Percentiles rank a stretch among this genome's conserved stretches.
Evolutionary conservation across 2,888 invertebrate species (phyloP).

Genomic region (Luperina testacea): DNA sequence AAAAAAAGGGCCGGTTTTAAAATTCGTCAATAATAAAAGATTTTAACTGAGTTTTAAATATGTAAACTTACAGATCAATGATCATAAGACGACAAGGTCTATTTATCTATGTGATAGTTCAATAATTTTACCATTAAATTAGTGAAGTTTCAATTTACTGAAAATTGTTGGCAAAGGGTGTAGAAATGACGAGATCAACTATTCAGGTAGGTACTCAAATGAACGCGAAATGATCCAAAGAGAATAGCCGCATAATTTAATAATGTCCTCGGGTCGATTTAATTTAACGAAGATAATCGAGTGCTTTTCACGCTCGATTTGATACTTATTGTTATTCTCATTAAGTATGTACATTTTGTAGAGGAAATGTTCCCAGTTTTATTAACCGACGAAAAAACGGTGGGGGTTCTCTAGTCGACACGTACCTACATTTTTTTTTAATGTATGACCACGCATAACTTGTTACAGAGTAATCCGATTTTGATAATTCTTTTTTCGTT

Average conservation of each 20-base stretch:
- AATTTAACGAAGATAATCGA: constrained; percentile 6
- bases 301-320: constrained; percentile 35
- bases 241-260: constrained; percentile 27
- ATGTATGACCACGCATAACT: too few relatives aligned
- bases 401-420: too few relatives aligned
- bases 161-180: not conserved
- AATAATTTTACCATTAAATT: not conserved
- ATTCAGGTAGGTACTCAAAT: not conserved
- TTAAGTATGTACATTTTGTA: not conserved
- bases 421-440: too few relatives aligned
- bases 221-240: constrained; percentile 8
- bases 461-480: too few relatives aligned
- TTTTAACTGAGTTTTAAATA: too few relatives aligned
- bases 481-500: too few relatives aligned
- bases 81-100: too few relatives aligned
- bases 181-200: not conserved
- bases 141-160: not conserved
- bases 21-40: too few relatives aligned
- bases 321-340: constrained; percentile 13
- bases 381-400: not conserved
- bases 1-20: too few relatives aligned
- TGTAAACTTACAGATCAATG: too few relatives aligned
- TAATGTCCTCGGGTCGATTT: constrained; percentile 34
- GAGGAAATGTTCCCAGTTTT: not conserved
- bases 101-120: not conserved